Percentiles rank a stretch among this genome's conserved stretches.
Conservation (phyloP, 2,113 vertebrate genomes). For the Sitta europaea region DNA sequence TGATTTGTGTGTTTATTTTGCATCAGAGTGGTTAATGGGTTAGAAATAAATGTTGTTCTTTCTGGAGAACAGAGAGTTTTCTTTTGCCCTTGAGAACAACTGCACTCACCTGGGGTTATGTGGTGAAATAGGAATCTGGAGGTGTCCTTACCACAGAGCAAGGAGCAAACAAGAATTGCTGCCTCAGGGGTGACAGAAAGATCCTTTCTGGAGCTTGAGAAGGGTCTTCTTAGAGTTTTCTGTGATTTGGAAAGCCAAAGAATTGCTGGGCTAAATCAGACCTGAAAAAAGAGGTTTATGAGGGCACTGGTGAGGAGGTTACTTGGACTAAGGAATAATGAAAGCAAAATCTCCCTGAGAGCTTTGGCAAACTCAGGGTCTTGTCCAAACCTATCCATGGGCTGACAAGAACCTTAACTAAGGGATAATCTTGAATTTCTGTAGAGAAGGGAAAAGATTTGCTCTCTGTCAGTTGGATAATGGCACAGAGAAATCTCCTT, state of each 20-base stretch:
- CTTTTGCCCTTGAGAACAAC: background rate
- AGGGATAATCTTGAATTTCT: background rate
- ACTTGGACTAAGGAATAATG: background rate
- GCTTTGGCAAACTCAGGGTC: background rate
- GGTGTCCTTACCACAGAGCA: background rate
- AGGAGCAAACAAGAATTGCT: background rate
- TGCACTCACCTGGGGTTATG: fast-evolving
- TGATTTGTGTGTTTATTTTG: background rate
- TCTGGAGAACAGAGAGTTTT: background rate
- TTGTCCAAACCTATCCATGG: background rate
- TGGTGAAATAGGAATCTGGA: background rate
- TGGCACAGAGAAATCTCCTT: background rate
- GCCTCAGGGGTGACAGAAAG: background rate
- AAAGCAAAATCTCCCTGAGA: background rate
- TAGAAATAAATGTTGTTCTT: background rate
- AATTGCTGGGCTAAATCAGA: background rate
- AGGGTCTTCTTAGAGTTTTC: background rate
- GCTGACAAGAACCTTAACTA: background rate
- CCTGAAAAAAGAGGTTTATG: background rate
- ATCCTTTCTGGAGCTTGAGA: background rate
- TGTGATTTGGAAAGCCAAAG: background rate
- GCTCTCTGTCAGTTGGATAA: background rate
- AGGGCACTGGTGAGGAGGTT: background rate
- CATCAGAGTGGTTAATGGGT: background rate
- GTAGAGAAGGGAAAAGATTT: background rate